Conservation (phyloP, 2,113 vertebrate species). For the Clarias magur region DNA sequence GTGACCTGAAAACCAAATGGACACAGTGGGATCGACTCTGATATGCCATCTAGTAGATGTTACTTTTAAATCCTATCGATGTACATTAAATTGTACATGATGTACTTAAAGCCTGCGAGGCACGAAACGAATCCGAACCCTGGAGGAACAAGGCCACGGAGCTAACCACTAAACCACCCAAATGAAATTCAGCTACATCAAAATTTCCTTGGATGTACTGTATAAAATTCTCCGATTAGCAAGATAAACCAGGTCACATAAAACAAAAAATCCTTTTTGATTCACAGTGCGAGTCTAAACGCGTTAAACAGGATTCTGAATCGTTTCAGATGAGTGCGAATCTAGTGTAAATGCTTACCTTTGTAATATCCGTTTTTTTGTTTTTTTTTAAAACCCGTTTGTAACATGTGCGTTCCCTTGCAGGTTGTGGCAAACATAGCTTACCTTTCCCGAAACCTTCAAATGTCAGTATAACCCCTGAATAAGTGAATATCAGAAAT, state of each 20-base stretch:
- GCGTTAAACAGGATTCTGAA: background rate
- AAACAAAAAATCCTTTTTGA: no score
- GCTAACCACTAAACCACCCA: no score
- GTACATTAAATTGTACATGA: background rate
- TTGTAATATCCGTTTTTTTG: background rate
- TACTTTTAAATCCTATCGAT: background rate
- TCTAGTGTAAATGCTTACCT: background rate
- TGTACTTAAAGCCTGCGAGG: background rate
- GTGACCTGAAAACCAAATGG: background rate
- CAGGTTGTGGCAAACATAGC: conserved; percentile 82
- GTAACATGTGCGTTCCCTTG: conserved; percentile 43
- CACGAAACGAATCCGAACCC: no score
- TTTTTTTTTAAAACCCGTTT: conserved; percentile 16
- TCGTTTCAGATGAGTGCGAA: background rate
- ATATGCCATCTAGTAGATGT: background rate
- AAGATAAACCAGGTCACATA: background rate
- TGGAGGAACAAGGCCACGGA: no score
- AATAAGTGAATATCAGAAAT: conserved; percentile 99
- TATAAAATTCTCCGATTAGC: background rate
- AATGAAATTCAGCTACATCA: background rate
- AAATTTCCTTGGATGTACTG: background rate
- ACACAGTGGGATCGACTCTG: background rate
- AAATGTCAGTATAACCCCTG: conserved; percentile 92
- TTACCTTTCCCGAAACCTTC: conserved; percentile 78
- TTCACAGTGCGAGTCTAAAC: background rate